A percentile compares a stretch with the other conserved stretches of the same genome.
Conservation (phyloP, 2,888 invertebrate species). For the Scaptomyza cyrtandrae region DNA sequence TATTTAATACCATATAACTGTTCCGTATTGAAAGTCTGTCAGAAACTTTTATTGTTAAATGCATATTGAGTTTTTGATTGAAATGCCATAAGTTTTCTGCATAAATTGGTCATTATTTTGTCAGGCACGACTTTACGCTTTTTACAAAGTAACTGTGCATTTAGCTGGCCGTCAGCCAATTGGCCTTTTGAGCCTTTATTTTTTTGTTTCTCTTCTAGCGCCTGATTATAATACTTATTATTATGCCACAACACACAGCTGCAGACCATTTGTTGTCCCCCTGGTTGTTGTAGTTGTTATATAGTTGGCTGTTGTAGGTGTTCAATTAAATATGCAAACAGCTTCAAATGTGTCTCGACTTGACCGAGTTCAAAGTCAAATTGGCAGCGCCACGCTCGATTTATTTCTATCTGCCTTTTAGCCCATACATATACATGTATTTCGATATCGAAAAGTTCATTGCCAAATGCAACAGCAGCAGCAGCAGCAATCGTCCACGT, state of each 20-base stretch:
- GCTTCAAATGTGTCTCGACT: constrained; percentile 78
- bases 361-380: constrained; percentile 79
- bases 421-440: constrained; percentile 32
- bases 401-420: constrained; percentile 54
- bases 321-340: constrained; percentile 79
- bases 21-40: constrained; percentile 8
- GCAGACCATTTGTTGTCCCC: constrained; percentile 60
- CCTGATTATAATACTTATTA: constrained; percentile 77
- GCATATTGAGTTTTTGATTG: constrained; percentile 39
- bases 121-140: constrained; percentile 72
- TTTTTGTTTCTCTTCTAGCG: constrained; percentile 32
- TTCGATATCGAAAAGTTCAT: constrained; percentile 75
- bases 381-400: constrained; percentile 58
- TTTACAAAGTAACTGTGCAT: constrained; percentile 67
- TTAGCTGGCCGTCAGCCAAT: constrained; percentile 69
- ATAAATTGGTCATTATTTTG: constrained; percentile 69
- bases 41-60: constrained; percentile 1
- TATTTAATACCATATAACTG: neutral
- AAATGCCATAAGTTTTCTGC: constrained; percentile 51
- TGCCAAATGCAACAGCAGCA: constrained; percentile 66
- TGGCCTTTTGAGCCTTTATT: constrained; percentile 73
- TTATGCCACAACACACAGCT: constrained; percentile 67
- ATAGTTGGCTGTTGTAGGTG: constrained; percentile 67
- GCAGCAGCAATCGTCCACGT: constrained; percentile 24
- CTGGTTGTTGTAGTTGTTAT: constrained; percentile 20